Conservation (phyloP, 1,140 invertebrate species). For the Cotesia glomerata region DNA sequence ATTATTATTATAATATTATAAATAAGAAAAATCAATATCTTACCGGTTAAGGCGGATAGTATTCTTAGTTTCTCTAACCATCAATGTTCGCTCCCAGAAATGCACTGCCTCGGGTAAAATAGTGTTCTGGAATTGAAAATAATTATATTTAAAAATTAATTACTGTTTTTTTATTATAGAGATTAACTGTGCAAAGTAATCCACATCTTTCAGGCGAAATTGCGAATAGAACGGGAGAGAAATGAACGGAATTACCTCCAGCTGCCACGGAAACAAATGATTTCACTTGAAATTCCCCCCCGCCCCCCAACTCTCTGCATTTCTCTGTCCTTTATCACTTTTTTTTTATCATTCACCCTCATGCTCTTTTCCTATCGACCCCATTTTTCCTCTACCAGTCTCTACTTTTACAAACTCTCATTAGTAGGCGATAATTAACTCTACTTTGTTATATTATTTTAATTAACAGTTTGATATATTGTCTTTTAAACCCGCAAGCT, state of each 20-base stretch:
- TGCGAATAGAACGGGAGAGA: slow-evolving; percentile 14
- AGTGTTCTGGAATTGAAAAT: slow-evolving; percentile 72
- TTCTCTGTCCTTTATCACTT: slow-evolving; percentile 12
- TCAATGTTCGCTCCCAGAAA: slow-evolving; percentile 91
- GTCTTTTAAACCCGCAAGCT: too few species aligned
- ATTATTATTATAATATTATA: too few species aligned
- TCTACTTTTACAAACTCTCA: not conserved
- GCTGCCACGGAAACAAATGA: slow-evolving; percentile 34
- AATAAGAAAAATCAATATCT: slow-evolving; percentile 39
- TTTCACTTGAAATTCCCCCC: slow-evolving; percentile 23
- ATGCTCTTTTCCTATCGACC: slow-evolving; percentile 3
- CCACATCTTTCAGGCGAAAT: slow-evolving; percentile 1
- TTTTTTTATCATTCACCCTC: slow-evolving; percentile 16
- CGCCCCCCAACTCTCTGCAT: not conserved
- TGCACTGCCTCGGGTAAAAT: slow-evolving; percentile 88
- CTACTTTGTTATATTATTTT: too few species aligned
- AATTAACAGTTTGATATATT: too few species aligned
- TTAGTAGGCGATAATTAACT: too few species aligned
- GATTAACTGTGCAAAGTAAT: not conserved
- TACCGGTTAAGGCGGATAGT: slow-evolving; percentile 89
- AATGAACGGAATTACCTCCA: slow-evolving; percentile 29
- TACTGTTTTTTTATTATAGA: not conserved
- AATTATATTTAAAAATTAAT: not conserved
- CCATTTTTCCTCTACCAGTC: not conserved
- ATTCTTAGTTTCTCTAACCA: slow-evolving; percentile 82